Conservation (phyloP, 2,797 vertebrate species). For the Capromys pilorides region DNA sequence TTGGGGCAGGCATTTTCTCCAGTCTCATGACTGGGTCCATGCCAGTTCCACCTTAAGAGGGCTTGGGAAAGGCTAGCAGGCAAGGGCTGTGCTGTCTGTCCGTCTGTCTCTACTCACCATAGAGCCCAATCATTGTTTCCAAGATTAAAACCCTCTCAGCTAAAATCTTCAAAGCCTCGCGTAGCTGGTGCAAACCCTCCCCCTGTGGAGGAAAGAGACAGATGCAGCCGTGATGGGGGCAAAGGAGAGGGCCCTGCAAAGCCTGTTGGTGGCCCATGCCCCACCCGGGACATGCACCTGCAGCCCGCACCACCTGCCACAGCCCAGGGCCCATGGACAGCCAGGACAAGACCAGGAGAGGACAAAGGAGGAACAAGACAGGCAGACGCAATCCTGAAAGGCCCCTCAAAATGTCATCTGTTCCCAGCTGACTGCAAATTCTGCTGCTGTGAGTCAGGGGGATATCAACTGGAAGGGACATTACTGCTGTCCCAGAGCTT, state of each 20-base stretch:
- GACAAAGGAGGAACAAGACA: not conserved
- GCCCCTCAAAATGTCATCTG: not conserved
- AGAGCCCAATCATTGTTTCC: conserved; percentile 99
- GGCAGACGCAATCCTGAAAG: conserved; percentile 2
- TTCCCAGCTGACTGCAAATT: not conserved
- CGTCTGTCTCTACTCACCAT: conserved; percentile 96
- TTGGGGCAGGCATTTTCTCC: conserved; percentile 16
- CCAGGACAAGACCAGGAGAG: conserved; percentile 29
- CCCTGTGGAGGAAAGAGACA: conserved; percentile 97
- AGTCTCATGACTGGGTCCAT: conserved; percentile 46
- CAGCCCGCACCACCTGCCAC: conserved; percentile 56
- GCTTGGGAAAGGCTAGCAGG: conserved; percentile 47
- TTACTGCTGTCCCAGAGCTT: not conserved
- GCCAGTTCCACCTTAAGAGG: conserved; percentile 48
- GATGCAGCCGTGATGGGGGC: conserved; percentile 92
- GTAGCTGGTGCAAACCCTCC: conserved; percentile 99
- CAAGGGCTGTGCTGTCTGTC: conserved; percentile 68
- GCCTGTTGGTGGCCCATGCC: conserved; percentile 69
- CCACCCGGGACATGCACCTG: conserved; percentile 87
- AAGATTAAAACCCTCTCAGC: conserved; percentile 99
- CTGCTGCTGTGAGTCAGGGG: not conserved
- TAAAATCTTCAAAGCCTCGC: conserved; percentile 99
- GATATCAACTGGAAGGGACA: no score
- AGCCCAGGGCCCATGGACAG: conserved; percentile 61
- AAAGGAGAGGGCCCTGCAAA: conserved; percentile 64